Conservation (phyloP, 2,888 invertebrate genomes). For the Alloscopus bannaensis region DNA sequence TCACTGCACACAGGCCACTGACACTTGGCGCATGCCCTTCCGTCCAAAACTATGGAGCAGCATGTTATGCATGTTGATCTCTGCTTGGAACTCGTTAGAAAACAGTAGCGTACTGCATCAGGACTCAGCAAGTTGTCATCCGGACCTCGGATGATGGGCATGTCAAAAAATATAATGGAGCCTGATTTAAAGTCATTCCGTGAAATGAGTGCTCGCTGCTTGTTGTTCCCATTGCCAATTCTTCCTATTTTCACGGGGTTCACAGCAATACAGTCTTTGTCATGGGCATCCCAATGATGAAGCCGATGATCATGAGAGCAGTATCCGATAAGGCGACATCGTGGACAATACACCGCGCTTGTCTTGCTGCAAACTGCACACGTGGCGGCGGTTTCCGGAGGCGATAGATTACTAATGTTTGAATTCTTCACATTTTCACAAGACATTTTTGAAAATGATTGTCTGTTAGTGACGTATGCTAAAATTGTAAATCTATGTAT, state of each 20-base stretch:
- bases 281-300: conserved; percentile 51
- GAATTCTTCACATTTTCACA: no score
- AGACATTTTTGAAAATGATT: no score
- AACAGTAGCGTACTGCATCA: conserved; percentile 57
- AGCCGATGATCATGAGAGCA: conserved; percentile 59
- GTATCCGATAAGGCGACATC: conserved; percentile 51
- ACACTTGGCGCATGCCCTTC: conserved; percentile 50
- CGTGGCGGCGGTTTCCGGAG: conserved; percentile 7
- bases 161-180: conserved; percentile 52
- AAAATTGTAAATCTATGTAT: no score
- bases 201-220: conserved; percentile 28
- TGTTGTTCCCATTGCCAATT: conserved; percentile 25
- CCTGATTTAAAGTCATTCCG: conserved; percentile 51
- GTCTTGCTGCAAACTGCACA: conserved; percentile 49
- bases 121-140: conserved; percentile 59
- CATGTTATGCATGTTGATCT: conserved; percentile 52
- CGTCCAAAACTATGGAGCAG: conserved; percentile 52
- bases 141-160: conserved; percentile 52
- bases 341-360: conserved; percentile 56
- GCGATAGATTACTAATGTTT: no score
- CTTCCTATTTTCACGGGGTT: conserved; percentile 49
- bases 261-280: conserved; percentile 54
- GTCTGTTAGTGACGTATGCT: no score
- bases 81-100: conserved; percentile 56
- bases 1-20: conserved; percentile 50